Evolutionary conservation across 2,113 vertebrate genomes (phyloP), one percentile per base, ranked within the genome.

Genomic region (Pterocles burchelli): DNA sequence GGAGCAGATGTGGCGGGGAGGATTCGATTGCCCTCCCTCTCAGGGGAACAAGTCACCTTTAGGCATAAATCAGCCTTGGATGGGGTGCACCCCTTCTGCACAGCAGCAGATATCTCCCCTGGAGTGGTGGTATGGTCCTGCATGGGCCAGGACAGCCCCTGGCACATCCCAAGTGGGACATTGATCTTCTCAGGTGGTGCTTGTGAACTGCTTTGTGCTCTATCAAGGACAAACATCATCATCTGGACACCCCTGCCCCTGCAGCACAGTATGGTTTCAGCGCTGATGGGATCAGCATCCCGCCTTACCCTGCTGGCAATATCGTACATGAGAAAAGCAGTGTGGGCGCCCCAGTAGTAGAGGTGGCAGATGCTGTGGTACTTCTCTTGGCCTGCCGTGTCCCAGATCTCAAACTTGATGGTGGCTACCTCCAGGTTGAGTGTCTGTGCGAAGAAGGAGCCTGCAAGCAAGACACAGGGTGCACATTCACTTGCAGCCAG

Each of bases 311-410:
- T 97, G 28, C 94, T 96, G 45, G 98, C 75, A 89, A 99, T 94
- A 46, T 99, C 98, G 3, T 99, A 99, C 67, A 99, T 95, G 7
- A 98, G 11, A 11, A 99, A 88, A 2, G 97, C 98, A 0, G 98
- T 97, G 0, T 97, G 95, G 36, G 98, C 98, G 0, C 97, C 98
- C 72, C 98, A 84, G 95, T 98, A 98, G 95, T 98, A 99, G 8
- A 99, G 98, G 26, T 97, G 98, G 54, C 98, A 98, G 72, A 99
- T 95, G 0, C 98, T 98, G 74, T 98, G 98, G 97, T 98, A 99
- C 58, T 98, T 99, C 66, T 99, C 98, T 94, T 98, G 97, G 7
- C 99, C 98, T 0, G 98, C 98, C 0, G 98, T 99, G 97, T 99
- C 98, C 98, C 98, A 99, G 57, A 99, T 98, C 96, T 98, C 98